phyloP scores from a whole-genome alignment of 2,797 vertebrate species.

The Sebastes hopkinsi region DNA sequence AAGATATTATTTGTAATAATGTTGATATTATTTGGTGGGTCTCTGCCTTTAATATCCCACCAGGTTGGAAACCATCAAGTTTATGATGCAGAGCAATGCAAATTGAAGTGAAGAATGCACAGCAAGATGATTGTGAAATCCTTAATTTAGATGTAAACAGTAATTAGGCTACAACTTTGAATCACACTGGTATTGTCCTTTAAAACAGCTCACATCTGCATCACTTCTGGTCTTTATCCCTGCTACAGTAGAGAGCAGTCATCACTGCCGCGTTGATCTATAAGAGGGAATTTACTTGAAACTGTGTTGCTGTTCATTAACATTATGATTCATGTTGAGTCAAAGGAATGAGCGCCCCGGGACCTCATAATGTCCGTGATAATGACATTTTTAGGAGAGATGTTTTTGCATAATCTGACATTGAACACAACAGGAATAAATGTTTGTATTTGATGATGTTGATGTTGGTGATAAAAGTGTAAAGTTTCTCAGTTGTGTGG shows the following conservation, averaged over 20 bases:
- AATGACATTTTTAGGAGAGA: conserved; percentile 54
- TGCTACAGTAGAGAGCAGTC: not conserved
- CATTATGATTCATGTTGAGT: conserved; percentile 68
- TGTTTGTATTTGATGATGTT: conserved; percentile 19
- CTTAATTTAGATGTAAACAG: not conserved
- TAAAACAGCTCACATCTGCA: not conserved
- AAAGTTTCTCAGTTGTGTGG: conserved; percentile 5
- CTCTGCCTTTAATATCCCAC: not conserved
- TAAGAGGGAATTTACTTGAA: conserved; percentile 29
- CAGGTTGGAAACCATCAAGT: not conserved
- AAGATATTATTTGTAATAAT: too few species aligned
- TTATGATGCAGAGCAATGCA: not conserved
- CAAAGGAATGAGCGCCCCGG: conserved; percentile 24
- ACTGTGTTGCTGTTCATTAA: conserved; percentile 59
- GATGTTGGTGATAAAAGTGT: not conserved
- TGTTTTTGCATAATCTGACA: conserved; percentile 34
- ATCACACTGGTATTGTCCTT: not conserved
- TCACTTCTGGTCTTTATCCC: not conserved
- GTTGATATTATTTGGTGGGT: not conserved
- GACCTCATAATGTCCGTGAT: conserved; percentile 54
- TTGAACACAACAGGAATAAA: conserved; percentile 8
- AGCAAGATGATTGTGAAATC: not conserved
- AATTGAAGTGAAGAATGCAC: not conserved
- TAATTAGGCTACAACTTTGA: not conserved
- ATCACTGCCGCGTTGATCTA: conserved; percentile 21